A percentile compares a stretch with the other conserved stretches of the same genome.
Evolutionary conservation across 2,113 vertebrate species (phyloP).

Genomic region (Marmota monax): DNA sequence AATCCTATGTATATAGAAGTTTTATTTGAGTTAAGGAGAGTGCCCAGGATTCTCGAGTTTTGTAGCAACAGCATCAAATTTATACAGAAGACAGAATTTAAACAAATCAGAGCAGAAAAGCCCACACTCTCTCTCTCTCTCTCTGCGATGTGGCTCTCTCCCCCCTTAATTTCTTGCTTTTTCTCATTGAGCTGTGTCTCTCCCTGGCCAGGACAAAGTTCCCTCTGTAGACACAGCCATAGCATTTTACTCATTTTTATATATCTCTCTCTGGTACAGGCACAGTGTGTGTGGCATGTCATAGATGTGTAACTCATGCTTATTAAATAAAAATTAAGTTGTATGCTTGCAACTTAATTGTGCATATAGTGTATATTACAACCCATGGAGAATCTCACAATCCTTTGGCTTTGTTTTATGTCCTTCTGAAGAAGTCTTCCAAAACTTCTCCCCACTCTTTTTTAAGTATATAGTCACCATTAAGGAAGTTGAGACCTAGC

Average conservation of each 20-base stretch:
- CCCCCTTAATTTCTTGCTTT: background rate
- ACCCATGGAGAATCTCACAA: background rate
- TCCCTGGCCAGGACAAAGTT: background rate
- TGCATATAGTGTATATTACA: background rate
- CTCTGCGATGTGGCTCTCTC: background rate
- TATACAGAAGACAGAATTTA: background rate
- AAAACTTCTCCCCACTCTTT: background rate
- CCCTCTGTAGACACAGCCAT: too few relatives aligned
- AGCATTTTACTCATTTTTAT: background rate
- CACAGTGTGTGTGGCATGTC: fast-evolving
- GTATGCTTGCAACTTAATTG: background rate
- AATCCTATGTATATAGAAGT: conserved; percentile 60
- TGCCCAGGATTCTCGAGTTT: conserved; percentile 65
- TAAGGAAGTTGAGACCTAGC: background rate
- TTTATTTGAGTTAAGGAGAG: conserved; percentile 55
- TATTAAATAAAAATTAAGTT: background rate
- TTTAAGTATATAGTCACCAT: background rate
- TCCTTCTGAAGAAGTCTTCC: background rate
- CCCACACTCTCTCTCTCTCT: background rate
- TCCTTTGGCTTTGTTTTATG: background rate
- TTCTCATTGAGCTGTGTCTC: background rate
- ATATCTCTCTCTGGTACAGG: background rate
- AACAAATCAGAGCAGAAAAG: background rate
- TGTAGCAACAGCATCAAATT: conserved; percentile 20
- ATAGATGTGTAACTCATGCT: background rate